Base-by-base conservation (phyloP, 2,797 vertebrate genomes). In the Aquila chrysaetos region DNA sequence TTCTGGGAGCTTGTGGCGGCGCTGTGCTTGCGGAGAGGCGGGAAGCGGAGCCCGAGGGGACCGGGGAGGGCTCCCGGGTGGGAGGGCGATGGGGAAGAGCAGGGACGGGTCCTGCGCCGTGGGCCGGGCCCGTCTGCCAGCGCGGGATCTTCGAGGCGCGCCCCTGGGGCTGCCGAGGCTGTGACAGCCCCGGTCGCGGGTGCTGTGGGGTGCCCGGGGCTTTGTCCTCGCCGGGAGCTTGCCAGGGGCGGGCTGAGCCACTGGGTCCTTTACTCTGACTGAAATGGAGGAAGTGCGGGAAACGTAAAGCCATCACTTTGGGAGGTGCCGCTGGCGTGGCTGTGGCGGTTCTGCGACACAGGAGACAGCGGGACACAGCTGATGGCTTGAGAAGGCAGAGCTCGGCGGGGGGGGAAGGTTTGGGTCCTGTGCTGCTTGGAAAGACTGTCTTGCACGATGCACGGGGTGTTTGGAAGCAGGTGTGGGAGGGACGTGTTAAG, bases 101-200 rank as follows among this genome's bases (percentile, higher is more conserved):
- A 10, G n/a, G 25, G n/a, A 6, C 54, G 11, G 16, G 8, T 11
- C 22, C 22, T 4, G 18, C 2, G 1, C 48, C 5, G 9, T 27
- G 39, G 10, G 12, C 18, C 4, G 6, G 10, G 25, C 30, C 27
- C 6, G 0, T 11, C 35, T 51, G 13, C 33, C 23, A 2, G 9
- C 2, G 7, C 11, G 3, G 43, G 48, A 2, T 4, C 56, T 18
- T 4, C 5, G 39, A 23, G 20, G 16, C 6, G 35, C 3, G 3
- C 4, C 46, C 10, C 5, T 2, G 25, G 30, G 7, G 7, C 54
- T 41, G 72, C 53, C 15, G 7, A 9, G 56, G 35, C 28, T 7
- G 35, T 5, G 48, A 5, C 30, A 13, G 7, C 16, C 39, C 6
- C 2, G 3, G 5, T 6, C 1, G 3, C 2, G 8, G 46, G 25